These are phyloP conservation scores for Vombatus ursinus DNA, from an alignment of 2,113 vertebrate species.

Conservation along the genomic window DNA sequence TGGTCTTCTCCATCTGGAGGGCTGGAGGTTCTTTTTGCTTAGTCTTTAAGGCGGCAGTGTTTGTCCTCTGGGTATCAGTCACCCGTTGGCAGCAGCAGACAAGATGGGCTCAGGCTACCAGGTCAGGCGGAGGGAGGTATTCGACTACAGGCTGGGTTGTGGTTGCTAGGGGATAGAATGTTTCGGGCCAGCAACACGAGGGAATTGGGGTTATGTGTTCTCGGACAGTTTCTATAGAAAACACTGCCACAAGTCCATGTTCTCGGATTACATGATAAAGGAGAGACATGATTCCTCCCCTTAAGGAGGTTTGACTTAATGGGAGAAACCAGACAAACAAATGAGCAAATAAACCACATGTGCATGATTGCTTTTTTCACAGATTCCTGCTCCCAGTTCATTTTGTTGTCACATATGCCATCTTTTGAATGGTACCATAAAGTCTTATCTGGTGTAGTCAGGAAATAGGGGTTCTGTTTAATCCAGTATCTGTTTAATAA, in stretches of 20 bases:
- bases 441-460: not conserved
- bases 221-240: not conserved
- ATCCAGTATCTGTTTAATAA: not conserved
- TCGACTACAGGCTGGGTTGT: conserved; percentile 20
- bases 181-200: not conserved
- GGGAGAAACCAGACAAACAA: not conserved
- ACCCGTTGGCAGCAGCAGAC: not conserved
- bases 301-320: conserved; percentile 25
- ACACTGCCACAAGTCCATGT: not conserved
- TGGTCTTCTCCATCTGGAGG: not conserved
- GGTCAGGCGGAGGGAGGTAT: conserved; percentile 5
- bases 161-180: not conserved
- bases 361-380: not conserved
- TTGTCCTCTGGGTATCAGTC: not conserved
- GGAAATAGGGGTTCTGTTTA: not conserved
- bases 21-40: not conserved
- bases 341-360: not conserved
- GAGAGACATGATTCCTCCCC: not conserved
- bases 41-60: not conserved
- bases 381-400: not conserved
- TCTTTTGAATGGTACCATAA: not conserved
- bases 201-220: not conserved
- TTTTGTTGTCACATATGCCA: not conserved
- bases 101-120: conserved; percentile 33
- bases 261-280: conserved; percentile 27